These are phyloP conservation scores for Drosophila repleta DNA, from an alignment of 1,140 invertebrate genomes.

Conservation along the genomic window DNA sequence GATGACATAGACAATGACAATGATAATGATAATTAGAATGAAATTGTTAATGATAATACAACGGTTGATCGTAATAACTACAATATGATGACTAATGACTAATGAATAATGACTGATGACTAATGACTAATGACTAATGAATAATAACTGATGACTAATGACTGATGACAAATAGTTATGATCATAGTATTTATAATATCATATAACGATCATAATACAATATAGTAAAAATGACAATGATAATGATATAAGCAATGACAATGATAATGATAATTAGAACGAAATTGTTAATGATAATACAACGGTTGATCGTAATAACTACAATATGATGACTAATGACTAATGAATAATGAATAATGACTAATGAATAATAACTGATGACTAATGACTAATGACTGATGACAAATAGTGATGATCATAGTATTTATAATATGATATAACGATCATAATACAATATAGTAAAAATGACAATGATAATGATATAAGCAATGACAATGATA, in stretches of 20 bases:
- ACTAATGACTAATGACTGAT: neutral
- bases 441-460: no score
- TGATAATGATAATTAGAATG: neutral
- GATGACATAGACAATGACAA: neutral
- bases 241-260: neutral
- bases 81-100: no score
- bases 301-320: no score
- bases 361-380: no score
- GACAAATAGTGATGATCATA: neutral
- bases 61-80: no score
- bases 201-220: no score
- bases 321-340: no score
- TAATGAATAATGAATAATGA: neutral
- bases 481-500: neutral
- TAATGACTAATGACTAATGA: no score
- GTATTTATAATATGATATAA: no score
- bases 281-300: neutral
- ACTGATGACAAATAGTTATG: neutral
- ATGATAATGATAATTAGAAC: neutral
- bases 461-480: neutral
- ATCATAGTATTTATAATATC: neutral
- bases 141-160: neutral
- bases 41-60: neutral
- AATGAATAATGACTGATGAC: neutral
- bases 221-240: neutral